Evolutionary conservation across 2,113 vertebrate genomes (phyloP).

Genomic region (Sander lucioperca): DNA sequence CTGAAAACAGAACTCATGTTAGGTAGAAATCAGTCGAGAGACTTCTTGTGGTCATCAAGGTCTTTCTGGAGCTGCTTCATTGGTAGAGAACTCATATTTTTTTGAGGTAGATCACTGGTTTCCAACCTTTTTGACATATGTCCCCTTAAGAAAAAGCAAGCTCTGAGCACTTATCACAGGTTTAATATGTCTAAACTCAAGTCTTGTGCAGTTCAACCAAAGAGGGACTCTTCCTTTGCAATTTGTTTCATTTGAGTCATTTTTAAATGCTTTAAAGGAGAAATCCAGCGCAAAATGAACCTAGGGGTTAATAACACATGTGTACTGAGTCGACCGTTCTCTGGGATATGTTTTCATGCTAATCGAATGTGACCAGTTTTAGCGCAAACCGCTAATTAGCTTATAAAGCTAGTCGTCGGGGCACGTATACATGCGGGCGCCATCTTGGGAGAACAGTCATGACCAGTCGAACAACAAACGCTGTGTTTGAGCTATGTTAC

Average conservation of each 20-base stretch:
- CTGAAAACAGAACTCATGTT: slow-evolving; percentile 5
- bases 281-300: too few relatives aligned
- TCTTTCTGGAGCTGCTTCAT: not conserved
- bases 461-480: too few relatives aligned
- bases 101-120: not conserved
- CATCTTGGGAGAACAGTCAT: too few relatives aligned
- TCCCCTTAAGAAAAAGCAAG: not conserved
- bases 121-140: not conserved
- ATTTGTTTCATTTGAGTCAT: not conserved
- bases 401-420: too few relatives aligned
- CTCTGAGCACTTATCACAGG: not conserved
- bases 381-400: too few relatives aligned
- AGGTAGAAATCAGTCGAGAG: not conserved
- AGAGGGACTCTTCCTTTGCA: not conserved
- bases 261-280: not conserved
- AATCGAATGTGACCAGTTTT: too few relatives aligned
- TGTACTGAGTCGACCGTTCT: too few relatives aligned
- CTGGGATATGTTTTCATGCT: too few relatives aligned
- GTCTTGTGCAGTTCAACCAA: not conserved
- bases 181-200: not conserved
- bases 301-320: too few relatives aligned
- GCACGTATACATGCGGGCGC: too few relatives aligned
- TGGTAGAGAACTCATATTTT: not conserved
- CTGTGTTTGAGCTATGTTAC: too few relatives aligned
- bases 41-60: not conserved